These are phyloP conservation scores for Drosophila subpulchrella DNA, from an alignment of 1,140 invertebrate species.

Conservation along the genomic window DNA sequence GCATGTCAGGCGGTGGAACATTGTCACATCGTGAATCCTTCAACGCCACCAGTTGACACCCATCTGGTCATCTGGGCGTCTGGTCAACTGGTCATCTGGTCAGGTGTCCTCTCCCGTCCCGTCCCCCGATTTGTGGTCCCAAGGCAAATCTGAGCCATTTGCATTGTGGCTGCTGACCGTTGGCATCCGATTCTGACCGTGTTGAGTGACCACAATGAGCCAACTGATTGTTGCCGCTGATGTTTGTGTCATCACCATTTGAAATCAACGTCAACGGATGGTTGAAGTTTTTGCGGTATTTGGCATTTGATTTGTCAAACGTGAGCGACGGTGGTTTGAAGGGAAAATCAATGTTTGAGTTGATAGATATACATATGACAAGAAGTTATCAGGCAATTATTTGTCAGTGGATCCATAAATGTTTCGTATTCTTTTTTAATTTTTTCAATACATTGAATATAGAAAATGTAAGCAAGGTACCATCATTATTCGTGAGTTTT, in stretches of 20 bases:
- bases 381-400: neutral
- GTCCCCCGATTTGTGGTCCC: constrained; percentile 65
- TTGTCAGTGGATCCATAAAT: neutral
- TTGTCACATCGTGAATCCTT: constrained; percentile 79
- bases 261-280: constrained; percentile 20
- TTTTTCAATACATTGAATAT: too few species aligned
- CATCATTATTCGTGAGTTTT: too few species aligned
- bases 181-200: constrained; percentile 55
- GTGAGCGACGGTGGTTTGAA: constrained; percentile 13
- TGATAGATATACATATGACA: neutral
- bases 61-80: constrained; percentile 14
- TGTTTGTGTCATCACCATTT: constrained; percentile 36
- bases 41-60: constrained; percentile 52
- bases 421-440: too few species aligned
- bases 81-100: constrained; percentile 11
- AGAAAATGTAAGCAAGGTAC: too few species aligned
- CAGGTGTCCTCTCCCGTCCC: constrained; percentile 41
- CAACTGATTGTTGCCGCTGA: constrained; percentile 18
- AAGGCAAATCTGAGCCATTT: constrained; percentile 75
- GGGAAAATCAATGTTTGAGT: neutral
- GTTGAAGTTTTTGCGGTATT: constrained; percentile 14
- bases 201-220: constrained; percentile 60
- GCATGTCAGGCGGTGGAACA: constrained; percentile 59
- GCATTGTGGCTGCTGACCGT: constrained; percentile 61
- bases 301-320: constrained; percentile 41